Evolutionary conservation across 2,797 vertebrate species (phyloP), one percentile per base, ranked within the genome.

Genomic region (Phalloptychus januarius): DNA sequence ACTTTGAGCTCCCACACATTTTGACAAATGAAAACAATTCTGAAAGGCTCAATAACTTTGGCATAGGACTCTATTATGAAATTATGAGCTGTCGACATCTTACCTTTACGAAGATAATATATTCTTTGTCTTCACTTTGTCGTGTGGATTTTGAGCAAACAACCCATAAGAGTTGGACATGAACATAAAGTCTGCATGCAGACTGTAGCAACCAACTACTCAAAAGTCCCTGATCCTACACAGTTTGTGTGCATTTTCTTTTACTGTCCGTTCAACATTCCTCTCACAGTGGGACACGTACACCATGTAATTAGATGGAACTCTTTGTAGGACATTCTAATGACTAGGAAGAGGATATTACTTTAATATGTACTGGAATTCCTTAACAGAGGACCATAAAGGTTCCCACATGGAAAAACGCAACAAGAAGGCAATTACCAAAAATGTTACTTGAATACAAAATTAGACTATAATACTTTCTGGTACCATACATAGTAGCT

Each of bases 261-360:
- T n/a, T 80, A 76, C 72, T 56, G 42, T 80, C 75, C 65, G 71
- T 11, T 23, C 69, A 7, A 40, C 78, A 88, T 85, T 85, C 85
- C 83, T 48, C 3, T 84, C 79, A 56, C 85, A 85, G 83, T n/a
- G 12, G 69, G 85, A 20, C 11, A 7, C 74, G 28, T 70, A 65
- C 61, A 74, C 61, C 36, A 18, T 84, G 71, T 72, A 75, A 86
- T 89, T 77, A 87, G 5, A 76, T 81, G 82, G 63, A 82, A 74
- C 67, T 74, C 67, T 74, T 71, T 45, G 44, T 20, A 78, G 72
- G 33, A 48, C 28, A n/a, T 42, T 58, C n/a, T 71, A 31, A 40
- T 25, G 63, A 67, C 20, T 40, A 16, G 2, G 36, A 67, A 40
- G 36, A 4, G 20, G 18, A 40, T 40, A 67, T 40, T 67, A 67